phyloP scores from a whole-genome alignment of 2,888 invertebrate species.

The Ectemnius lituratus region DNA sequence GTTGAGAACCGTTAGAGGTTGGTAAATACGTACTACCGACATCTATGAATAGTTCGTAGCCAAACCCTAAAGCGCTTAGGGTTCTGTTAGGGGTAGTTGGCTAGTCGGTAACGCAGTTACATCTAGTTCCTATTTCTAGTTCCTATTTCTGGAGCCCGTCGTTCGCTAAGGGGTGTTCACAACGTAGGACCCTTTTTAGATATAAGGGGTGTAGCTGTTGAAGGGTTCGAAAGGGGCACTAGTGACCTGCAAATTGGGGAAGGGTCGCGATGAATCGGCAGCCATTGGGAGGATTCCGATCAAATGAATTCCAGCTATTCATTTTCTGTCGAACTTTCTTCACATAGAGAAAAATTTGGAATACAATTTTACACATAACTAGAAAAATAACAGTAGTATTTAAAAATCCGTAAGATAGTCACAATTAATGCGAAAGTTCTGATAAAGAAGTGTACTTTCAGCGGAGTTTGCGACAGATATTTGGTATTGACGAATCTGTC shows the following conservation, averaged over 20 bases:
- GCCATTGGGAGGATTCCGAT: constrained; percentile 30
- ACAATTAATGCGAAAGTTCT: no score
- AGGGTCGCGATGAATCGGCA: constrained; percentile 45
- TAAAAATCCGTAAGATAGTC: no score
- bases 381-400: no score
- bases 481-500: constrained; percentile 66
- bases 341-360: no score
- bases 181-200: constrained; percentile 26
- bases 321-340: constrained; percentile 9
- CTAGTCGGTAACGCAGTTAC: constrained; percentile 70
- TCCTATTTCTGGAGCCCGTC: constrained; percentile 36
- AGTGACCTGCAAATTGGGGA: constrained; percentile 37
- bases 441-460: no score
- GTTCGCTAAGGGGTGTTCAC: constrained; percentile 63
- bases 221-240: constrained; percentile 40
- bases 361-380: no score
- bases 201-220: constrained; percentile 40
- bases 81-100: constrained; percentile 11
- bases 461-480: constrained; percentile 35
- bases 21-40: constrained; percentile 64
- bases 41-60: constrained; percentile 62
- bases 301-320: constrained; percentile 32
- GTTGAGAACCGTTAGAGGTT: constrained; percentile 51
- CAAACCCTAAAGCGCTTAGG: constrained; percentile 34
- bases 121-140: constrained; percentile 58